Base-by-base conservation (phyloP, 1,140 invertebrate genomes). In the Planococcus citri region DNA sequence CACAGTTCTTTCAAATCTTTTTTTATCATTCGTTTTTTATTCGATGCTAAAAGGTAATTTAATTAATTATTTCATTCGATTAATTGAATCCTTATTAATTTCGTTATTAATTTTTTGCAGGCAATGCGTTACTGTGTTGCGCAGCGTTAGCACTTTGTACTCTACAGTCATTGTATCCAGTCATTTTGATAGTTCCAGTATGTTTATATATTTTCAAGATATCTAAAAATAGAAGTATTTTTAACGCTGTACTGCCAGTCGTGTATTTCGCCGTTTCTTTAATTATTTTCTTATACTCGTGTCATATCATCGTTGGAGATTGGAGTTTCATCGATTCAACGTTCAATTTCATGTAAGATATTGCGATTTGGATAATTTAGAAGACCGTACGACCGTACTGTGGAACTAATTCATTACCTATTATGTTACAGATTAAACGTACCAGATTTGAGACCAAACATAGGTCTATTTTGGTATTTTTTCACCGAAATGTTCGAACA, bases 401-500 rank as follows among this genome's bases (percentile, higher is more conserved):
- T 20, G 21, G 21, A 8, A 58, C 51, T 64, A 27, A 25, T 37
- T 68, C 68, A 0, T 37, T 71, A 73, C 72, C 73, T 73, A 73
- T 74, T n/a, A n/a, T n/a, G n/a, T 82, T 82, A 71, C 79, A 89
- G 87, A 77, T 82, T 92, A 69, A 85, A 84, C 61, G 92, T 97
- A 22, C 91, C 92, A 24, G 95, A 99, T 81, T 81, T 98, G 61
- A 90, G 92, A 73, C 97, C 97, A 24, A 99, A 98, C 77, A 92
- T 97, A 75, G 97, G 97, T 1, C 80, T 99, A 0, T 99, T 97
- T 78, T 99, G 97, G 97, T 99, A 99, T 78, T 99, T 99, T 78
- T 99, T 99, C 76, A 97, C 94, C 0, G 96, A 99, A 82, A 97
- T 99, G 92, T 99, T 99, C 84, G 95, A 99, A 75, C 96, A 99